These are phyloP conservation scores for Sphaeramia orbicularis DNA, from an alignment of 2,797 vertebrate species.

Conservation along the genomic window DNA sequence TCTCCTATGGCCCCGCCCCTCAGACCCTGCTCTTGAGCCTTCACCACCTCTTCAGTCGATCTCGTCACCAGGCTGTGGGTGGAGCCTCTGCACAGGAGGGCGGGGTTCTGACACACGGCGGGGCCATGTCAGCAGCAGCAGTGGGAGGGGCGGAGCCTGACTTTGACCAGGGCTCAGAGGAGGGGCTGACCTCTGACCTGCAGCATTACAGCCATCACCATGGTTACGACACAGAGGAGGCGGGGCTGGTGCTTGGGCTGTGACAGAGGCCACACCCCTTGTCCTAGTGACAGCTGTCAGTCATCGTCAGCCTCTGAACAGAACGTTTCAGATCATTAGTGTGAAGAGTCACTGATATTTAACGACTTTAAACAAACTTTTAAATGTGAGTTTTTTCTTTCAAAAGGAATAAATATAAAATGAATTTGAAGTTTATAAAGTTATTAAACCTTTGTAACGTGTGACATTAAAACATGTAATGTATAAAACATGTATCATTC, in stretches of 20 bases:
- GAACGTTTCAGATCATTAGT: too few relatives aligned
- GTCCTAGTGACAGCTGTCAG: background rate
- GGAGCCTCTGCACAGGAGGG: background rate
- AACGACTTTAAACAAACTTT: background rate
- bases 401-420: too few relatives aligned
- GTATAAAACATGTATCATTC: too few relatives aligned
- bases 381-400: too few relatives aligned
- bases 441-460: too few relatives aligned
- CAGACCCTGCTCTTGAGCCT: conserved; percentile 17
- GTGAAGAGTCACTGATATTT: background rate
- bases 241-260: conserved; percentile 26
- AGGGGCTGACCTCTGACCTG: conserved; percentile 4
- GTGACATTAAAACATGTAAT: too few relatives aligned
- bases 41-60: background rate
- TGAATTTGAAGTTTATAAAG: too few relatives aligned
- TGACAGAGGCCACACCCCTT: background rate
- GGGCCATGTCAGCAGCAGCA: rapidly evolving
- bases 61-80: too few relatives aligned
- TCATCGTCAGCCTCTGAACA: too few relatives aligned
- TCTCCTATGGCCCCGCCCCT: background rate
- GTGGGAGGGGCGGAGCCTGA: background rate
- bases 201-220: background rate
- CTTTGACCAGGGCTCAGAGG: background rate
- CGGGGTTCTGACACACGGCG: background rate
- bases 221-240: conserved; percentile 11